phyloP scores from a whole-genome alignment of 2,113 vertebrate genomes.

The Ciconia boyciana region DNA sequence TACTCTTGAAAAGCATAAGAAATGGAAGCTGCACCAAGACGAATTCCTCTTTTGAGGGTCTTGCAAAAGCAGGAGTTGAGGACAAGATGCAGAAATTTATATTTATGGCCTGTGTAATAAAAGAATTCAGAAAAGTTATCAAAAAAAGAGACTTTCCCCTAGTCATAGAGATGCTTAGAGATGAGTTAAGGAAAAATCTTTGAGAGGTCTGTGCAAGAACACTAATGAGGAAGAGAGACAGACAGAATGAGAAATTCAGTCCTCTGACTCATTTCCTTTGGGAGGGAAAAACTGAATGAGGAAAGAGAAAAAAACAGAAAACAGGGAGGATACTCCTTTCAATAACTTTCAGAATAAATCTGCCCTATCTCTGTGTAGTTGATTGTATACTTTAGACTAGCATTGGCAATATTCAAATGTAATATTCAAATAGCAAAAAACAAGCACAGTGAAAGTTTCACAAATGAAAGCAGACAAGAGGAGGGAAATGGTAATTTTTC shows the following conservation, averaged over 20 bases:
- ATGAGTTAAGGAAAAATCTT: background rate
- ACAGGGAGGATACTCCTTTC: background rate
- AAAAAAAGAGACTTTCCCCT: background rate
- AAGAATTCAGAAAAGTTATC: background rate
- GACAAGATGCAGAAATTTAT: background rate
- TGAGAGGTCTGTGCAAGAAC: background rate
- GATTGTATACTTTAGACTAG: background rate
- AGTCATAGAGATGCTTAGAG: background rate
- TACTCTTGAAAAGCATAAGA: background rate
- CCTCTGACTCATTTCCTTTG: constrained; percentile 45
- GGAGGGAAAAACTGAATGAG: constrained; percentile 3
- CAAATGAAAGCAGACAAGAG: background rate
- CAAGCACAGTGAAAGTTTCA: background rate
- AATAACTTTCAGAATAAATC: constrained; percentile 7
- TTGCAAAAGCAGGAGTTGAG: background rate
- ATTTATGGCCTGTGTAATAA: background rate
- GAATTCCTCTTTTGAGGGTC: background rate
- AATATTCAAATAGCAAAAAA: background rate
- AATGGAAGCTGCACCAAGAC: background rate
- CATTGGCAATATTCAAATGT: background rate
- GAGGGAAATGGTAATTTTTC: background rate
- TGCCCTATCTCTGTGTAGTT: background rate
- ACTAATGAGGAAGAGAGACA: background rate
- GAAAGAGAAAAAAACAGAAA: constrained; percentile 21
- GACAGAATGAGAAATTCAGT: constrained; percentile 4